Evolutionary conservation across 2,888 invertebrate species (phyloP).

Genomic region (Carcina quercana): DNA sequence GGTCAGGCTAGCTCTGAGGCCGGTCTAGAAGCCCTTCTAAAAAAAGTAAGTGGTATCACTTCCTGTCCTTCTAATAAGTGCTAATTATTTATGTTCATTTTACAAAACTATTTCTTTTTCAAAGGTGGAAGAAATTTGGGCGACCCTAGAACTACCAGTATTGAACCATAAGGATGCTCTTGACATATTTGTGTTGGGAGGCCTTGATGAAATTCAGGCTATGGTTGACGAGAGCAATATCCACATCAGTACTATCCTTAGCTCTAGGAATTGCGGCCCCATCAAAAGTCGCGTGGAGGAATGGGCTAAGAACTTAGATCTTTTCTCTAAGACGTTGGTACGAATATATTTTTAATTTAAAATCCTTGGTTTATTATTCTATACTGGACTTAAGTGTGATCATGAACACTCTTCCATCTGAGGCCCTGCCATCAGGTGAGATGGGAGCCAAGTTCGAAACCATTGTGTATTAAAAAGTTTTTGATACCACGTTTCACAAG

Average conservation of each 20-base stretch:
- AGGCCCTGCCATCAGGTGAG: too few species aligned
- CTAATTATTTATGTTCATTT: too few species aligned
- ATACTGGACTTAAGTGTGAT: too few species aligned
- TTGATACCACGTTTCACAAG: too few species aligned
- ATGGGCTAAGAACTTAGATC: conserved; percentile 84
- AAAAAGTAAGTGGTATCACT: conserved; percentile 70
- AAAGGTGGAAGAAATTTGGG: conserved; percentile 90
- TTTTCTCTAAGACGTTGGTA: conserved; percentile 89
- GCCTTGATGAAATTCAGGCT: conserved; percentile 88
- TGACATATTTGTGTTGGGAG: conserved; percentile 89
- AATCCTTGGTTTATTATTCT: too few species aligned
- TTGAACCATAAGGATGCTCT: conserved; percentile 86
- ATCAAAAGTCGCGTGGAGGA: conserved; percentile 88
- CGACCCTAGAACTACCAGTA: conserved; percentile 84
- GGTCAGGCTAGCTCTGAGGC: conserved; percentile 92
- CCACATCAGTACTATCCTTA: conserved; percentile 88
- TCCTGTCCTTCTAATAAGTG: too few species aligned
- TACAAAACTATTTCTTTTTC: not conserved
- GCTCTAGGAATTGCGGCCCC: conserved; percentile 89
- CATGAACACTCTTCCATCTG: too few species aligned
- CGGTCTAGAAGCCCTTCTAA: conserved; percentile 84
- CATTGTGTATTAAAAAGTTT: too few species aligned
- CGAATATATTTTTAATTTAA: too few species aligned
- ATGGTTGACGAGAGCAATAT: conserved; percentile 91
- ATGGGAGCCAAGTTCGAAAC: too few species aligned